A percentile compares a stretch with the other conserved stretches of the same genome.
Conservation (phyloP, 2,797 vertebrate genomes). For the Pseudotriccus pelzelni region DNA sequence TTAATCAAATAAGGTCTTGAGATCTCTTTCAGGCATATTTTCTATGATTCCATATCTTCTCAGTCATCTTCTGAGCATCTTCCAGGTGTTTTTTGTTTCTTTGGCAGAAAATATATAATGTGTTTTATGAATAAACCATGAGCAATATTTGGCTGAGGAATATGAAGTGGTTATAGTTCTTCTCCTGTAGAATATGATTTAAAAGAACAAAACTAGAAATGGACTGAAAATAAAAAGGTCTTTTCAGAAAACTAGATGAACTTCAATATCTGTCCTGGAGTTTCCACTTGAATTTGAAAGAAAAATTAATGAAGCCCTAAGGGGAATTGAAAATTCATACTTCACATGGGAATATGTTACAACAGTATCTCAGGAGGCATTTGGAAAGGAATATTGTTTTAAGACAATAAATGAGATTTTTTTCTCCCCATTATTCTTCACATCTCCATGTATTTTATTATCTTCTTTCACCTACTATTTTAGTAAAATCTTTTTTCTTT, state of each 20-base stretch:
- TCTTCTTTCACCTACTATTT: neutral
- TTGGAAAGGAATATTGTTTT: neutral
- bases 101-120: neutral
- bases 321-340: neutral
- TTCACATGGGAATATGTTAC: neutral
- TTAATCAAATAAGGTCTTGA: neutral
- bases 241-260: neutral
- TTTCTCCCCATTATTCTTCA: neutral
- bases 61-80: neutral
- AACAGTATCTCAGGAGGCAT: neutral
- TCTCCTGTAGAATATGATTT: neutral
- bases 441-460: neutral
- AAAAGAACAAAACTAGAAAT: neutral
- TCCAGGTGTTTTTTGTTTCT: neutral
- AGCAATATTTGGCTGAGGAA: neutral
- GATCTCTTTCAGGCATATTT: neutral
- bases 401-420: neutral
- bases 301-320: neutral
- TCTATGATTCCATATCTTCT: neutral
- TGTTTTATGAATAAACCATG: neutral
- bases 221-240: neutral
- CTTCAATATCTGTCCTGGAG: neutral
- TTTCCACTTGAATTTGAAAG: neutral
- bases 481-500: neutral
- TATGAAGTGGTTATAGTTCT: neutral